A percentile compares a stretch with the other conserved stretches of the same genome.
Conservation (phyloP, 2,113 vertebrate species). For the Scortum barcoo region DNA sequence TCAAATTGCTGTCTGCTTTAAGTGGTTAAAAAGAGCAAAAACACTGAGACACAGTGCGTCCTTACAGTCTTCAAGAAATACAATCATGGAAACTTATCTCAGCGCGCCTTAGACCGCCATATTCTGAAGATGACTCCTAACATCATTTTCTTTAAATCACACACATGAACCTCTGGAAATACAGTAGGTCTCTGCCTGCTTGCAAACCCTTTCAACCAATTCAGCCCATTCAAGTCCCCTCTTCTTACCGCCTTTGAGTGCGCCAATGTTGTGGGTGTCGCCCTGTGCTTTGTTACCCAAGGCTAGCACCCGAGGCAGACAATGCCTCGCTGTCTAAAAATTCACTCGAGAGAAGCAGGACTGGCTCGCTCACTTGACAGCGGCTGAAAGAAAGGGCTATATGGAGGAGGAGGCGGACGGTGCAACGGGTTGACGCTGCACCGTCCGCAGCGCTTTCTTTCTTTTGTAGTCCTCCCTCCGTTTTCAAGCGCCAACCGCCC, state of each 20-base stretch:
- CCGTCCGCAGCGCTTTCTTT: not conserved
- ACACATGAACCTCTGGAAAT: conserved; percentile 10
- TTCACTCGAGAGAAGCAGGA: conserved; percentile 23
- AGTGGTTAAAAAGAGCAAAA: not conserved
- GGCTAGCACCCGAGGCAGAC: conserved; percentile 31
- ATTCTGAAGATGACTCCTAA: not conserved
- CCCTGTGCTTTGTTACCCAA: conserved; percentile 46
- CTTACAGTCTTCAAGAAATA: not conserved
- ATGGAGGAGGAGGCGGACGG: conserved; percentile 34
- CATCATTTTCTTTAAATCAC: conserved; percentile 23
- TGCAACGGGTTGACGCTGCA: not conserved
- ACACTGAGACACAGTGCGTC: too few species aligned
- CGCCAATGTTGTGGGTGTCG: conserved; percentile 29
- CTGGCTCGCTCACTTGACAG: conserved; percentile 49
- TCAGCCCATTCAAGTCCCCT: conserved; percentile 27
- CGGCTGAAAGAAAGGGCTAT: conserved; percentile 42
- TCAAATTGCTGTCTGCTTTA: not conserved
- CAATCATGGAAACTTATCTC: not conserved
- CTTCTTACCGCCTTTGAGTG: conserved; percentile 21
- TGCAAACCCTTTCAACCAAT: conserved; percentile 57
- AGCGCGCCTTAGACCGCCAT: too few species aligned
- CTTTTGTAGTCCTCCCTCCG: not conserved
- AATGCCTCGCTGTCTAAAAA: conserved; percentile 47
- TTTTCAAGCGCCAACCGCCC: conserved; percentile 28
- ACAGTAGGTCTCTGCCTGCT: not conserved